Conservation (phyloP, 2,113 vertebrate species). For the Eolophus roseicapilla region DNA sequence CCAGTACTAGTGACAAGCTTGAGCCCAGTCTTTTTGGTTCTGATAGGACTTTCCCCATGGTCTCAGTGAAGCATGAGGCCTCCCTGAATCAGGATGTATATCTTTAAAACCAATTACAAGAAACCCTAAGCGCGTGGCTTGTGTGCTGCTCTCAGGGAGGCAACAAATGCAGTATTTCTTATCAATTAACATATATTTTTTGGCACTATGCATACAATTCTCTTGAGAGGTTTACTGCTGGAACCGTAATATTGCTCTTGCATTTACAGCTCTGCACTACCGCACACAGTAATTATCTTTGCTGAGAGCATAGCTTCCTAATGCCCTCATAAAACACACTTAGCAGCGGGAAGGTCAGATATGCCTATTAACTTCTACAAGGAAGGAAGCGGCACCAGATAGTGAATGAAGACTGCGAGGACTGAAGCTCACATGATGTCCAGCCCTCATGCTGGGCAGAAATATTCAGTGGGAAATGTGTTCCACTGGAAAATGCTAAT, state of each 20-base stretch:
- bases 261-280: not conserved
- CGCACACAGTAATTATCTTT: slow-evolving; percentile 11
- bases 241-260: not conserved
- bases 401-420: not conserved
- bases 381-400: not conserved
- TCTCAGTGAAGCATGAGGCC: not conserved
- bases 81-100: not conserved
- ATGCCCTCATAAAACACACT: not conserved
- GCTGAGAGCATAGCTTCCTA: not conserved
- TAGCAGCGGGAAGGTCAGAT: not conserved
- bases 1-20: not conserved
- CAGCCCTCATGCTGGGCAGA: not conserved
- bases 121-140: not conserved
- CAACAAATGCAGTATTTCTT: not conserved
- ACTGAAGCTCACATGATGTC: not conserved
- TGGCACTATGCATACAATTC: not conserved
- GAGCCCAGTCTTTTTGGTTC: not conserved
- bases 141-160: not conserved
- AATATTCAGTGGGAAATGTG: not conserved
- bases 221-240: not conserved
- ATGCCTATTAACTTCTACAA: not conserved
- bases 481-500: not conserved
- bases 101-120: not conserved
- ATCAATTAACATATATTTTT: not conserved
- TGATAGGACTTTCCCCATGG: rapidly evolving